Evolutionary conservation across 2,113 vertebrate genomes (phyloP).

Genomic region (Mustelus asterias): DNA sequence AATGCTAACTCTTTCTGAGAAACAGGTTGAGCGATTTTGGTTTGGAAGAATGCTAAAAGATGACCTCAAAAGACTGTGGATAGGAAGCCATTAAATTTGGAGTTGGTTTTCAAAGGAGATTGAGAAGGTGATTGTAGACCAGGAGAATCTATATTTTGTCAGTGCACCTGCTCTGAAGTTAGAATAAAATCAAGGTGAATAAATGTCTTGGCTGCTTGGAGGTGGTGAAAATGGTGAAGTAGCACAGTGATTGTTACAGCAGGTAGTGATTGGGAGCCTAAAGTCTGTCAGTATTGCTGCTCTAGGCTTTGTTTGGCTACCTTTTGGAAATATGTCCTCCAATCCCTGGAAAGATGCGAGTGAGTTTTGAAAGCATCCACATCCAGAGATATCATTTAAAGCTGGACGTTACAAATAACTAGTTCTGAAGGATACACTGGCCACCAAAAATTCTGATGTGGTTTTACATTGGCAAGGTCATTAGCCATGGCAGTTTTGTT

Average conservation of each 20-base stretch:
- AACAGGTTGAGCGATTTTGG: neutral
- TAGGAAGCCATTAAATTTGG: neutral
- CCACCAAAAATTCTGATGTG: constrained; percentile 83
- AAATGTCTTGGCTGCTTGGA: neutral
- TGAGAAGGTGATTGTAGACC: neutral
- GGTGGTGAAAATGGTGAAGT: constrained; percentile 63
- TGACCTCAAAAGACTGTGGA: neutral
- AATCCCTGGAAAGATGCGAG: constrained; percentile 68
- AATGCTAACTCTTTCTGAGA: neutral
- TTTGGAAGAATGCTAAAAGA: neutral
- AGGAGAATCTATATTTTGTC: neutral
- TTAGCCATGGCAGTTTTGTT: constrained; percentile 78
- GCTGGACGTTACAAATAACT: constrained; percentile 71
- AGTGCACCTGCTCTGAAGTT: neutral
- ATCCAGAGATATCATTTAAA: constrained; percentile 44
- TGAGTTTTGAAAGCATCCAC: constrained; percentile 69
- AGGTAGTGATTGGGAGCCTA: constrained; percentile 62
- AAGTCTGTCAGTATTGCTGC: constrained; percentile 59
- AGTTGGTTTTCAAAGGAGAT: neutral
- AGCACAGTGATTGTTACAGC: constrained; percentile 59
- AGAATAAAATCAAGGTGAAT: neutral
- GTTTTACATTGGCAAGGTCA: constrained; percentile 95
- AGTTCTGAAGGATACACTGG: constrained; percentile 81
- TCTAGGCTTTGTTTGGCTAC: constrained; percentile 78
- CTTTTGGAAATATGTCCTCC: constrained; percentile 82